Conservation (phyloP, 2,888 invertebrate species). For the Callinectes sapidus region DNA sequence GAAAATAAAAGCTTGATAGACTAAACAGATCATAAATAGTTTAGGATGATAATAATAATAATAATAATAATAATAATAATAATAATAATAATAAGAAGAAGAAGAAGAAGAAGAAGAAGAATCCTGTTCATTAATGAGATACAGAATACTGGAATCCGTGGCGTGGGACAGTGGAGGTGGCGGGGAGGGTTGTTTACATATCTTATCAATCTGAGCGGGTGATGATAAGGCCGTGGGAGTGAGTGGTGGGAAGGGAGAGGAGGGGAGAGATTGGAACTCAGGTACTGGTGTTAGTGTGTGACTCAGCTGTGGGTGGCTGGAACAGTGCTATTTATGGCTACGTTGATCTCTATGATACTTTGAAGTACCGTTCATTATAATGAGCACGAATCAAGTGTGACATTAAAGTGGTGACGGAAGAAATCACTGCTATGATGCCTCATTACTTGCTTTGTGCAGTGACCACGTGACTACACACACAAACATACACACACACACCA, state of each 20-base stretch:
- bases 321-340: no score
- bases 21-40: no score
- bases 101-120: conserved; percentile 39
- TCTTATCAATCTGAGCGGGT: not conserved
- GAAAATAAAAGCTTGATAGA: no score
- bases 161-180: not conserved
- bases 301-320: no score
- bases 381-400: not conserved
- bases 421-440: not conserved
- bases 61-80: not conserved
- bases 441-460: not conserved
- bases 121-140: not conserved
- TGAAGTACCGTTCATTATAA: no score
- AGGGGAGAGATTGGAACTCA: not conserved
- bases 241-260: not conserved
- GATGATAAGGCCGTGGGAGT: not conserved
- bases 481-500: no score
- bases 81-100: conserved; percentile 47
- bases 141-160: not conserved
- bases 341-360: no score
- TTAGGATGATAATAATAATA: no score
- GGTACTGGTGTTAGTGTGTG: not conserved
- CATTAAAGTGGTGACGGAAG: not conserved
- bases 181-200: not conserved
- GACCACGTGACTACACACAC: not conserved